Base-by-base conservation (phyloP, 2,888 invertebrate genomes). In the Halictus ligatus region DNA sequence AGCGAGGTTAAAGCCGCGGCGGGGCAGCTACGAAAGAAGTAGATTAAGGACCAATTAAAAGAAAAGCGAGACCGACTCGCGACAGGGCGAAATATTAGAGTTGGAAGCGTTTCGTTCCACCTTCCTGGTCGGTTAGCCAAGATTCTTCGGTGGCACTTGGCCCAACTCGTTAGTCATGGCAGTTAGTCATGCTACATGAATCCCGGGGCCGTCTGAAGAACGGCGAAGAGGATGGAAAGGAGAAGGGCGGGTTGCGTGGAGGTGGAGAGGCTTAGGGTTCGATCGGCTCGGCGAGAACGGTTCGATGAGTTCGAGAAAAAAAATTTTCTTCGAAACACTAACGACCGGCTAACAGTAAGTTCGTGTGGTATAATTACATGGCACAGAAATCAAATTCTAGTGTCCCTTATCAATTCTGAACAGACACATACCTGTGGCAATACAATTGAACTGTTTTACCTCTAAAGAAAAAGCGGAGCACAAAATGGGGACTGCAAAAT, bases 111-210 rank as follows among this genome's bases (percentile, higher is more conserved):
- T 89, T 91, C 78, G 76, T 78, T 71, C 71, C 60, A 83, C 88
- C 80, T 87, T 87, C 83, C 83, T 87, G 88, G 88, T 89, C 81
- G 84, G 89, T 91, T 91, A 92, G 89, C 86, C 90, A 90, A 92
- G 90, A 93, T 93, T 93, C 91, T 89, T 92, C 91, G 89, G 92
- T 91, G 92, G 92, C 93, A 93, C 92, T 93, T 94, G 82, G 92
- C 92, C 91, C 91, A 92, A 89, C 94, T 94, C 93, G 94, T 94
- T 94, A 94, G 94, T 93, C 94, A 92, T 90, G 93, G 92, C 91
- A 93, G 93, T 94, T 94, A 94, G 94, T 93, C 94, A 92, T 89
- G 93, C 90, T 90, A 87, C 87, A 91, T 88, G 91, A 88, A 89
- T 92, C 91, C 87, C 29, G 18, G 64, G 75, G 48, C 85, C 89